These are phyloP conservation scores for Halichoerus grypus DNA, from an alignment of 2,113 vertebrate genomes.

Conservation along the genomic window DNA sequence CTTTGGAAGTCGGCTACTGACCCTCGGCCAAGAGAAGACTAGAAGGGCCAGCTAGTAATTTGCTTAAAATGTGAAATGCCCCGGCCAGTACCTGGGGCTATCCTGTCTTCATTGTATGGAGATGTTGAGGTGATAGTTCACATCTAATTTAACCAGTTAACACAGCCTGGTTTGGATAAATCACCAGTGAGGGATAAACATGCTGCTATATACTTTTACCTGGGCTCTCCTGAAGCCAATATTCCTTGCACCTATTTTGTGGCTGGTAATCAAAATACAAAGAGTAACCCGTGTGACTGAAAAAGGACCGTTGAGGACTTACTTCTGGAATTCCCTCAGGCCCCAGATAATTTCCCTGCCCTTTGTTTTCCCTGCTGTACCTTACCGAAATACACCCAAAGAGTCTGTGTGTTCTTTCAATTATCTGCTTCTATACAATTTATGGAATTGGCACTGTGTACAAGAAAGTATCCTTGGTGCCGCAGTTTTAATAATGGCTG, in stretches of 20 bases:
- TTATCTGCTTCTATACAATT: not conserved
- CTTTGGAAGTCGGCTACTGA: not conserved
- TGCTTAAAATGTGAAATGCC: not conserved
- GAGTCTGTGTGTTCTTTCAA: not conserved
- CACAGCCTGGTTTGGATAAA: not conserved
- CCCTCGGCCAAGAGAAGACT: not conserved
- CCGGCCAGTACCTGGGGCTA: not conserved
- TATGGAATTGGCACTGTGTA: not conserved
- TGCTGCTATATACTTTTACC: not conserved
- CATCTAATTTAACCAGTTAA: not conserved
- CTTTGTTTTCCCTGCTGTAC: not conserved
- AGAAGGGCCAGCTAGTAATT: not conserved
- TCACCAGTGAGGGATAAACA: not conserved
- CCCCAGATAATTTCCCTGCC: not conserved
- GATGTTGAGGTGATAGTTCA: not conserved
- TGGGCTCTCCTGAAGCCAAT: not conserved
- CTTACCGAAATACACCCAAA: not conserved
- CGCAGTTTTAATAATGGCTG: not conserved
- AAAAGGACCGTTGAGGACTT: not conserved
- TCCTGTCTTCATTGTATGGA: not conserved
- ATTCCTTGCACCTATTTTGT: not conserved
- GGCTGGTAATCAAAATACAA: not conserved
- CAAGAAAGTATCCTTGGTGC: not conserved
- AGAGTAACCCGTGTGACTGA: not conserved
- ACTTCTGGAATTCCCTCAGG: not conserved